A percentile compares a stretch with the other conserved stretches of the same genome.
phyloP scores from a whole-genome alignment of 2,797 vertebrate species.

The Eulemur mongoz region DNA sequence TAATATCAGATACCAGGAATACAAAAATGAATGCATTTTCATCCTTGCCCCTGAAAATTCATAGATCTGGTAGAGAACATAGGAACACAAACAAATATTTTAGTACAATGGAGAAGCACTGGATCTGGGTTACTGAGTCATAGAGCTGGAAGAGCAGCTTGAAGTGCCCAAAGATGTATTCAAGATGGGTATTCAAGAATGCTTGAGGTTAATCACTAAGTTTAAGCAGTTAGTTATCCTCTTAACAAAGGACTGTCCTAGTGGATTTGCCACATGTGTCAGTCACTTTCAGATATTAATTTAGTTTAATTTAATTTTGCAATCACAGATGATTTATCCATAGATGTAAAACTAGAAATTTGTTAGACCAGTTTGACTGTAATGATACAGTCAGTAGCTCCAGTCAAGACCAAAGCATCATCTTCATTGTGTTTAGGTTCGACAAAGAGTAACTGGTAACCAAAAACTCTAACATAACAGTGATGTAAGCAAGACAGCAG shows the following conservation, averaged over 20 bases:
- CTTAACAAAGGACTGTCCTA: conserved; percentile 29
- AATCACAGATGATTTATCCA: neutral
- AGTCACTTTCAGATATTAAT: conserved; percentile 36
- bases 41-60: neutral
- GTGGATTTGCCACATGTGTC: neutral
- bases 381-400: neutral
- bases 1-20: conserved; percentile 1
- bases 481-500: neutral
- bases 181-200: conserved; percentile 16
- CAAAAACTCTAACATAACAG: neutral
- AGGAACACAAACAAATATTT: neutral
- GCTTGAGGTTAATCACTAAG: conserved; percentile 22
- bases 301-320: conserved; percentile 58
- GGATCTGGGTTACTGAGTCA: conserved; percentile 16
- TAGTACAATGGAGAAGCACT: neutral
- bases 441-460: conserved; percentile 12
- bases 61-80: neutral
- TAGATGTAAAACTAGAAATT: conserved; percentile 32
- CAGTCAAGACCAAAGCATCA: conserved; percentile 1
- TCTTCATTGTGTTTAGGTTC: conserved; percentile 30
- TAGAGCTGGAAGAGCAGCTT: conserved; percentile 16
- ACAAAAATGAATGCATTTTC: conserved; percentile 36
- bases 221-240: conserved; percentile 45
- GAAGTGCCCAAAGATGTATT: conserved; percentile 12
- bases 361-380: neutral